A percentile compares a stretch with the other conserved stretches of the same genome.
Evolutionary conservation across 1,140 invertebrate genomes (phyloP).

Genomic region (Wasmannia auropunctata): DNA sequence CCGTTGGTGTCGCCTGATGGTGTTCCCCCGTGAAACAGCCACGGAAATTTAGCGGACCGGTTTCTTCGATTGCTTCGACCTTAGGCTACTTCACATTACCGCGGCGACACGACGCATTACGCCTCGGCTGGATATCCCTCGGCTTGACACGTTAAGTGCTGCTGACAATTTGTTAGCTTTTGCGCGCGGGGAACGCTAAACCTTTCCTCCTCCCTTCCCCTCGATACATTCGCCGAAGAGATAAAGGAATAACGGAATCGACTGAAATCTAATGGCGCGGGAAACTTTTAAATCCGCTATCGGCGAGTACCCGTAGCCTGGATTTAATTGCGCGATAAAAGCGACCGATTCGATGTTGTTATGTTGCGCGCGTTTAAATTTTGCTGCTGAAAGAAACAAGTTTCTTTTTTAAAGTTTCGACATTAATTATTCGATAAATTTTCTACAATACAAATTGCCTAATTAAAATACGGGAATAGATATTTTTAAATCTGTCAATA

Average conservation of each 20-base stretch:
- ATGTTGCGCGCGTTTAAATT: neutral
- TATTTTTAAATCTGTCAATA: neutral
- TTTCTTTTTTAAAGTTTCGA: neutral
- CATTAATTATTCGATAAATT: too few species aligned
- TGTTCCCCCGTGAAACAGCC: conserved; percentile 26
- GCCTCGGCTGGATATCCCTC: conserved; percentile 64
- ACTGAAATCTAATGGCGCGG: neutral
- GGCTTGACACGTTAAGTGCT: conserved; percentile 43
- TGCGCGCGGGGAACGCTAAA: conserved; percentile 3
- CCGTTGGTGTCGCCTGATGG: neutral
- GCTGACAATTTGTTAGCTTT: conserved; percentile 48
- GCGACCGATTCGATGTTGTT: neutral
- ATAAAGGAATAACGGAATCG: conserved; percentile 20
- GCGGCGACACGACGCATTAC: conserved; percentile 44
- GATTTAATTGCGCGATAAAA: neutral
- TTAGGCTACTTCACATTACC: conserved; percentile 43
- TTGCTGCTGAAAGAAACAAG: too few species aligned
- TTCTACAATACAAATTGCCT: neutral
- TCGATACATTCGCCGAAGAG: neutral
- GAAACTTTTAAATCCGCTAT: conserved; percentile 1
- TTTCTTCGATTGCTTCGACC: conserved; percentile 48
- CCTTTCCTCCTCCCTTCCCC: neutral
- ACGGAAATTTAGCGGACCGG: conserved; percentile 51
- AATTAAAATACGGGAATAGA: neutral
- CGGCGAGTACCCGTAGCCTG: too few species aligned